These are phyloP conservation scores for Thumatha senex DNA, from an alignment of 2,888 invertebrate genomes.

Conservation along the genomic window DNA sequence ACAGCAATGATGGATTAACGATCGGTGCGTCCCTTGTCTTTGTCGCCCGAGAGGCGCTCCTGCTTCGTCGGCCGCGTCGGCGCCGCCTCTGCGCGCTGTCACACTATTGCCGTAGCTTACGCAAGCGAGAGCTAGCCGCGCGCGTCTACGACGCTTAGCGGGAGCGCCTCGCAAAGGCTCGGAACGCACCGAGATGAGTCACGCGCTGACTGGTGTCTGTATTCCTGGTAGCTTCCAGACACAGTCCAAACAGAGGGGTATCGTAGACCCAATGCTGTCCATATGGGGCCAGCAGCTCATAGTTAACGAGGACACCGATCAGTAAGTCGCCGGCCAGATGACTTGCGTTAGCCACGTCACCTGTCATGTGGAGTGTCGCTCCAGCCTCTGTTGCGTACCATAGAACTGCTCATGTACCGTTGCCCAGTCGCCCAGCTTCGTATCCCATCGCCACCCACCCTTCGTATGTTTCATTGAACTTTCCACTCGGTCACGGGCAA, in stretches of 20 bases:
- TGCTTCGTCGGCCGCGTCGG: neutral
- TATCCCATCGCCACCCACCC: constrained; percentile 45
- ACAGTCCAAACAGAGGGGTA: constrained; percentile 96
- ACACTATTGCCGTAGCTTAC: neutral
- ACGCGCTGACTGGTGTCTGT: constrained; percentile 67
- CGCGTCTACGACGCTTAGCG: too few species aligned
- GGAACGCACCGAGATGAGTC: constrained; percentile 36
- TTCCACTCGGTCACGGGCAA: constrained; percentile 53
- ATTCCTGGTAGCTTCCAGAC: constrained; percentile 90
- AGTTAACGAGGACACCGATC: constrained; percentile 98
- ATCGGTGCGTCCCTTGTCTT: constrained; percentile 33
- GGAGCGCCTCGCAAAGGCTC: constrained; percentile 12
- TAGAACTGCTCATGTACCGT: constrained; percentile 66
- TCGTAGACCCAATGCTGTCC: constrained; percentile 99
- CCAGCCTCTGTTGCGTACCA: constrained; percentile 66
- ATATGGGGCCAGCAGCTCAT: constrained; percentile 99
- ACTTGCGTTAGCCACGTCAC: constrained; percentile 53
- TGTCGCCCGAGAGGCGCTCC: constrained; percentile 17
- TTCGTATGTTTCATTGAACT: constrained; percentile 48
- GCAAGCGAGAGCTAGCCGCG: too few species aligned
- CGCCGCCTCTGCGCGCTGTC: too few species aligned
- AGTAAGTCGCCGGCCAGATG: constrained; percentile 89
- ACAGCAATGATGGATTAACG: constrained; percentile 30
- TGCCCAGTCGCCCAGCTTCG: constrained; percentile 34
- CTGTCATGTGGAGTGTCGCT: constrained; percentile 57